Base-by-base conservation (phyloP, 2,888 invertebrate genomes). In the Rhingia rostrata region DNA sequence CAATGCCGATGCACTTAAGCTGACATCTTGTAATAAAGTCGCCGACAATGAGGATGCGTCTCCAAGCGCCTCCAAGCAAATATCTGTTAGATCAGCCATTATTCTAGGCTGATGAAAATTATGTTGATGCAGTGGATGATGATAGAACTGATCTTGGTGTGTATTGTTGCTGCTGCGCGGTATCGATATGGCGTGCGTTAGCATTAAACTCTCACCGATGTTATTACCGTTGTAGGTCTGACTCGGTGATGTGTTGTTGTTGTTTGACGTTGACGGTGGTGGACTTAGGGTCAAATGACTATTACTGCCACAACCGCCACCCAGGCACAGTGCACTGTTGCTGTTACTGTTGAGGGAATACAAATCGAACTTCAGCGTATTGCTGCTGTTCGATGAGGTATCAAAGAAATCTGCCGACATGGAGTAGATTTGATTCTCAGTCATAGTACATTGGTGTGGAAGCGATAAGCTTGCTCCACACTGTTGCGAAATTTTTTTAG, bases 101-200 rank as follows among this genome's bases (percentile, higher is more conserved):
- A 90, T 88, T 84, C 88, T 78, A 54, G 95, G 95, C 79, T 83
- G 82, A 67, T 86, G 84, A 37, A 82, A 95, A 94, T 12, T 94
- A 94, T 87, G 95, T 93, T 80, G 94, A 94, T 53, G 94, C 94
- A 41, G 94, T 90, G 79, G 87, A 78, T 85, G 86, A 56, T 86
- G 87, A 47, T 86, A 82, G 63, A 88, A 86, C 32, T 87, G 87
- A 74, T 86, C 87, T 35, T 86, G 79, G 54, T 87, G 84, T 86
- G 87, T 83, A 75, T 72, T 91, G 84, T 88, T 91, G 87, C 90
- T 90, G 87, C 90, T 90, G 45, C 91, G 90, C 54, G 90, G 90
- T 90, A 90, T 90, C 30, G 88, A 90, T 87, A 90, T 90, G 87
- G 90, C 90, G 80, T 89, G 90, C 82, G 91, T 90, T 78, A 90